A percentile compares a stretch with the other conserved stretches of the same genome.
phyloP scores from a whole-genome alignment of 2,113 vertebrate genomes.

The Cololabis saira region DNA sequence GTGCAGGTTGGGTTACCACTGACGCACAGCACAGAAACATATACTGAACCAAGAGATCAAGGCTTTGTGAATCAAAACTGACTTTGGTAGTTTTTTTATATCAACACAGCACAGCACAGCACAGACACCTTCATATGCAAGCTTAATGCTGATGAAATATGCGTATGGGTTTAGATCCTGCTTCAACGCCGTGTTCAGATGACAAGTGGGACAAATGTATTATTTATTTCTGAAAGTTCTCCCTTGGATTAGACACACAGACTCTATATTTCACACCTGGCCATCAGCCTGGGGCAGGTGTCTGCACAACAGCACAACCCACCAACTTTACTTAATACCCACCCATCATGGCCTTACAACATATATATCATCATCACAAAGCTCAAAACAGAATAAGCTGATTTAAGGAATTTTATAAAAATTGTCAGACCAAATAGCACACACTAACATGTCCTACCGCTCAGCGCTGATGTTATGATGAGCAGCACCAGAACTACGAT shows the following conservation, averaged over 20 bases:
- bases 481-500: not conserved
- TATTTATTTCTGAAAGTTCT: not conserved
- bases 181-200: not conserved
- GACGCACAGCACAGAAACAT: conserved; percentile 28
- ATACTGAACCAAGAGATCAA: conserved; percentile 60
- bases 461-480: no score
- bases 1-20: conserved; percentile 71
- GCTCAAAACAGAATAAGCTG: no score
- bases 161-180: not conserved
- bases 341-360: not conserved
- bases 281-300: conserved; percentile 34
- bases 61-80: not conserved
- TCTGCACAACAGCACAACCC: not conserved
- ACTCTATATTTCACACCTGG: conserved; percentile 51
- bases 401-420: no score
- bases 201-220: no score
- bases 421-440: no score
- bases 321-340: not conserved
- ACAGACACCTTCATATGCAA: not conserved
- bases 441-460: no score
- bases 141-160: not conserved
- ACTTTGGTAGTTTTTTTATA: not conserved
- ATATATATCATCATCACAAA: not conserved
- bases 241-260: conserved; percentile 12
- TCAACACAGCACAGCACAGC: no score